phyloP scores from a whole-genome alignment of 2,113 vertebrate species.

The Heterocephalus glaber region DNA sequence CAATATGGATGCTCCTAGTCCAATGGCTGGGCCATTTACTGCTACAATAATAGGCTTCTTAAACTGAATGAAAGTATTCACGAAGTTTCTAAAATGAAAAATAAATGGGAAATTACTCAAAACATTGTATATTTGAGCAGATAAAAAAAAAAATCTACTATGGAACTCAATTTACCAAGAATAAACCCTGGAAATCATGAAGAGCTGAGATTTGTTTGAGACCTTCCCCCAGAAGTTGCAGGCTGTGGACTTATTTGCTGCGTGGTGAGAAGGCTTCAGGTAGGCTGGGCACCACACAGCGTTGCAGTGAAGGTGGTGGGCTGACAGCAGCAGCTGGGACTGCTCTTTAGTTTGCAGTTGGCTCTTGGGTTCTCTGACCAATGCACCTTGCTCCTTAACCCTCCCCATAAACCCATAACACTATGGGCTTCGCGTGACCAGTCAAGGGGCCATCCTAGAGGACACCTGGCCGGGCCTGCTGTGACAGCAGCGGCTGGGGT shows the following conservation, averaged over 20 bases:
- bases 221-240: too few relatives aligned
- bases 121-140: constrained; percentile 42
- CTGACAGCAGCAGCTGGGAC: not conserved
- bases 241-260: not conserved
- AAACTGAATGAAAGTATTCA: constrained; percentile 99
- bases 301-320: accelerated
- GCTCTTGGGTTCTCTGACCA: not conserved
- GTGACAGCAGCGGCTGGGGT: accelerated
- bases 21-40: constrained; percentile 96
- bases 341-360: not conserved
- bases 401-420: not conserved
- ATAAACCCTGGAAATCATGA: not conserved
- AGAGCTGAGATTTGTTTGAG: not conserved
- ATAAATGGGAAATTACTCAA: constrained; percentile 78
- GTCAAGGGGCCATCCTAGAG: not conserved
- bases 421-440: not conserved
- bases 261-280: not conserved
- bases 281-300: accelerated
- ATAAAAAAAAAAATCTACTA: constrained; percentile 54
- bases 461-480: not conserved
- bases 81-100: constrained; percentile 92
- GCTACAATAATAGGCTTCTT: constrained; percentile 98
- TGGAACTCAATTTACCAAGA: constrained; percentile 15
- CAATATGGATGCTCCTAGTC: constrained; percentile 95
- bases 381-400: not conserved